Evolutionary conservation across 2,888 invertebrate genomes (phyloP).

Genomic region (Microchrysa polita): DNA sequence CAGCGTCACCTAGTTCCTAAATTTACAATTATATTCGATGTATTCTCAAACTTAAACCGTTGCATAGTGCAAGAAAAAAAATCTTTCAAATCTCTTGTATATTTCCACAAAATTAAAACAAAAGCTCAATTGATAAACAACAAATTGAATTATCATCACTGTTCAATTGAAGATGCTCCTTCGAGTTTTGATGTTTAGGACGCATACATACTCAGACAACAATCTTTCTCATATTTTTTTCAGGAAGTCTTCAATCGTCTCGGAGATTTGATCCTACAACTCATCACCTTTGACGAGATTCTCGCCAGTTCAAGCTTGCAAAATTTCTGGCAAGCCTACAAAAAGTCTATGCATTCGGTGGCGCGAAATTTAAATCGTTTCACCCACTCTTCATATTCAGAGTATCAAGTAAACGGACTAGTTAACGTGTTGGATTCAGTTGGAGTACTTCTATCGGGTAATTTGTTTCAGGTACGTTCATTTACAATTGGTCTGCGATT

Average conservation of each 20-base stretch:
- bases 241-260: slow-evolving; percentile 67
- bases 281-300: slow-evolving; percentile 69
- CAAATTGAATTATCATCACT: neutral
- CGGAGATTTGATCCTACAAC: slow-evolving; percentile 73
- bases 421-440: slow-evolving; percentile 74
- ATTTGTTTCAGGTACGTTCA: slow-evolving; percentile 76
- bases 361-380: slow-evolving; percentile 72
- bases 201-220: too few relatives aligned
- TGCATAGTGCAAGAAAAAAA: too few relatives aligned
- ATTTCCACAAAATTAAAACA: too few relatives aligned
- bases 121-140: too few relatives aligned
- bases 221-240: too few relatives aligned
- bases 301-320: slow-evolving; percentile 57
- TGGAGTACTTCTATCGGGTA: slow-evolving; percentile 66
- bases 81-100: too few relatives aligned
- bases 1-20: too few relatives aligned
- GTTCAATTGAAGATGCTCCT: neutral
- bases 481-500: too few relatives aligned
- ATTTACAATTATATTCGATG: too few relatives aligned
- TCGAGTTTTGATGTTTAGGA: neutral
- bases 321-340: slow-evolving; percentile 81
- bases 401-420: slow-evolving; percentile 70
- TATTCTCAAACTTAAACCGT: too few relatives aligned
- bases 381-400: slow-evolving; percentile 66
- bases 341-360: slow-evolving; percentile 76